Conservation (phyloP, 2,888 invertebrate species). For the Papilio demoleus region DNA sequence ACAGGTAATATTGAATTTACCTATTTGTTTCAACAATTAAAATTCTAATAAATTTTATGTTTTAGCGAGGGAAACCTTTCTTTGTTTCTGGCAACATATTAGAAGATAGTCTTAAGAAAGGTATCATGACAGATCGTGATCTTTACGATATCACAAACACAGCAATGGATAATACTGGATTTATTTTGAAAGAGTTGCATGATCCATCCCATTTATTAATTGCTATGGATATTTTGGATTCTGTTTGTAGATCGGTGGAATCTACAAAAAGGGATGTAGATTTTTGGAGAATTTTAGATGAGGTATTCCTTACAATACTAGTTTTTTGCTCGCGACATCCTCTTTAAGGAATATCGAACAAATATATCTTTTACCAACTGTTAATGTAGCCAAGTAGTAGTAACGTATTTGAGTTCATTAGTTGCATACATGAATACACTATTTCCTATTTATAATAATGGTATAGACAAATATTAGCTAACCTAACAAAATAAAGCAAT, state of each 20-base stretch:
- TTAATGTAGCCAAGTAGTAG: no score
- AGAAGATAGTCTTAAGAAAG: conserved; percentile 49
- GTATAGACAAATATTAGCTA: no score
- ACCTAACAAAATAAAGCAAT: no score
- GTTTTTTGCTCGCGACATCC: no score
- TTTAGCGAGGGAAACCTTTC: conserved; percentile 67
- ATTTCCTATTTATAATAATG: no score
- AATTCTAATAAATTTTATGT: conserved; percentile 17
- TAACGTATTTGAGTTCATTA: no score
- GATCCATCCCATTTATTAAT: conserved; percentile 48
- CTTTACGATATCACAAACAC: conserved; percentile 63
- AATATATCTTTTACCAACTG: no score
- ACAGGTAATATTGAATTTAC: conserved; percentile 52
- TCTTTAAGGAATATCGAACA: no score
- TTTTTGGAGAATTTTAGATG: conserved; percentile 57
- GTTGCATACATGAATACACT: no score
- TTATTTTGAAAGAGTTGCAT: conserved; percentile 47
- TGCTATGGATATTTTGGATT: conserved; percentile 54
- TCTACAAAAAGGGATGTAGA: conserved; percentile 53
- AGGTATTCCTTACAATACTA: no score
- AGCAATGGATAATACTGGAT: conserved; percentile 67
- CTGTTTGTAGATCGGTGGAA: conserved; percentile 57
- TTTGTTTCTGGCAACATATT: conserved; percentile 66
- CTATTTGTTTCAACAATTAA: not conserved
- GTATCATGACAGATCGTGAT: conserved; percentile 52